Evolutionary conservation across 2,113 vertebrate genomes (phyloP), one percentile per base, ranked within the genome.

Genomic region (Turnix velox): DNA sequence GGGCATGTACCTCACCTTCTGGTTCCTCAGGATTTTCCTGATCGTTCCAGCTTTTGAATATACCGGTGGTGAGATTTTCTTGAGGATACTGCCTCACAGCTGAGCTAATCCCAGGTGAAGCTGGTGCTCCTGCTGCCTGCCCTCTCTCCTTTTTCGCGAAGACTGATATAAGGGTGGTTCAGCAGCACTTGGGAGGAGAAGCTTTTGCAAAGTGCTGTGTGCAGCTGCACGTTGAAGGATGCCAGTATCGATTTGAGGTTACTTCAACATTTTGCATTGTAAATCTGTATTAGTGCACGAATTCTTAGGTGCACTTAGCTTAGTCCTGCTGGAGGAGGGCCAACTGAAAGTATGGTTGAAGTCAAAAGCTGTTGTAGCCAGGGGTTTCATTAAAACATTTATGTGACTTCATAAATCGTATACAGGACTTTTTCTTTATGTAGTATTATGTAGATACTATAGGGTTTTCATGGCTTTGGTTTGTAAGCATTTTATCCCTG

Each of bases 371-470:
- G 18, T 23, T 84, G 46, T 23, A 22, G 40, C 11, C 20, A 39
- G 17, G 37, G 35, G 14, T 33, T 63, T 61, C 9, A 4, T 61
- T 30, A 14, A 58, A 74, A 46, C 46, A 7, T 18, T 84, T 54
- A 2, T 4, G 2, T 51, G 15, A 12, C 27, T 82, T 61, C 4
- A 18, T 27, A 18, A 59, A 8, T 35, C 67, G 4, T 28, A 3
- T 54, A 1, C 4, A 2, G 0, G n/a, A n/a, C n/a, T 35, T 67
- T 58, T 68, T 7, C 16, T 14, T 52, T 7, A 16, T 15, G 24
- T 28, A 13, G 30, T 22, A 2, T 1, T 31, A 8, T 0, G 1
- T 46, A 35, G 28, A 7, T 5, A 1, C 12, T 8, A 8, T 22
- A 18, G 11, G 55, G 27, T 25, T 59, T n/a, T 31, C 1, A 0